Evolutionary conservation across 92 coral and sea anemone genomes (phyloP), one percentile per base, ranked within the genome.

Genomic region (Paramuricea clavata): DNA sequence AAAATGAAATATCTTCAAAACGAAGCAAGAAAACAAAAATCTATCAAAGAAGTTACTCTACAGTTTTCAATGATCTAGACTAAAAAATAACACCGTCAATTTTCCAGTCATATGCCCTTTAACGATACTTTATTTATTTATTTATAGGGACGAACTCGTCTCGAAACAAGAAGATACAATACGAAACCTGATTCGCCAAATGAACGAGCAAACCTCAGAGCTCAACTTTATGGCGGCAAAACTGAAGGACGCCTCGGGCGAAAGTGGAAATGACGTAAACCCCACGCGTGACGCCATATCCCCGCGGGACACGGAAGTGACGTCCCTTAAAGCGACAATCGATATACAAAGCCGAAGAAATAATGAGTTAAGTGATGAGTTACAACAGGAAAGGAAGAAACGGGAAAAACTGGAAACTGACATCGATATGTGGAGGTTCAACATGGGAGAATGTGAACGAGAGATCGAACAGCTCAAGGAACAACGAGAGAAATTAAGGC

Each of bases 341-440:
- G 93, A 90, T 90, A 86, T 90, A 9, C 93, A 90, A 50, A 90
- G 93, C 72, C 76, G 80, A 49, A 36, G 93, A 60, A 90, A 90
- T 43, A 90, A 81, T 34, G 93, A 90, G 44, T 74, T 90, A 15
- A 85, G 88, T 34, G 84, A 72, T 21, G 90, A 90, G 65, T 60
- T 90, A 17, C 93, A 86, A 6, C 86, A 36, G 41, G 59, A 81
- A 26, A 86, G 86, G 85, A 86, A 86, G 39, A 81, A 86, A 9
- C 49, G 78, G 10, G 90, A 86, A 67, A 89, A 81, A 21, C 47
- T 69, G 68, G 90, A 74, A 22, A 80, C 68, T 17, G 69, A 86
- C 57, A 52, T 86, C 11, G 89, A 81, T 57, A 75, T 77, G 59
- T 31, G 83, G 60, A 80, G 74, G 74, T 78, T 81, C 25, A 87